phyloP scores from a whole-genome alignment of 2,888 invertebrate genomes.

The Gymnosoma rotundatum region DNA sequence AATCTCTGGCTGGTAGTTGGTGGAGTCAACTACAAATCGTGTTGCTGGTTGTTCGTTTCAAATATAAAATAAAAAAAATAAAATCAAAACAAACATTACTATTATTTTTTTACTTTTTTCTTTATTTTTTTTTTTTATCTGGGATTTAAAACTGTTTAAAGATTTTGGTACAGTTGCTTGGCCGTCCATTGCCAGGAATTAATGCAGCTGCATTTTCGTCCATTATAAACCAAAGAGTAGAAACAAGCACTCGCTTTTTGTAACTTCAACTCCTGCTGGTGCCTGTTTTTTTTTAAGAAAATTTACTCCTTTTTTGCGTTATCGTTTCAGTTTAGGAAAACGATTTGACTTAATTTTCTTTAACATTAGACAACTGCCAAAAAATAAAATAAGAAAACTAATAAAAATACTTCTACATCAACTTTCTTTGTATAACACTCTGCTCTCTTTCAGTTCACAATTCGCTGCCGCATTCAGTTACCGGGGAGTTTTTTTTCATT shows the following conservation, averaged over 20 bases:
- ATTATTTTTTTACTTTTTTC: constrained; percentile 15
- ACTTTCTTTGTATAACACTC: constrained; percentile 57
- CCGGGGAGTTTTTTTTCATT: constrained; percentile 34
- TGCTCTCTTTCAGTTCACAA: not conserved
- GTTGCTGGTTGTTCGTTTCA: constrained; percentile 71
- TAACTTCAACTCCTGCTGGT: constrained; percentile 59
- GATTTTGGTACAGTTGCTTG: constrained; percentile 68
- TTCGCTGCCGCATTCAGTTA: constrained; percentile 1
- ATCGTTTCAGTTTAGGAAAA: constrained; percentile 73
- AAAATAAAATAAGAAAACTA: constrained; percentile 10
- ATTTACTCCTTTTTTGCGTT: constrained; percentile 67
- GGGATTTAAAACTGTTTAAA: constrained; percentile 73
- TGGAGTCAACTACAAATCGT: constrained; percentile 77
- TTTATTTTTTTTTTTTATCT: not conserved
- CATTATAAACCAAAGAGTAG: not conserved
- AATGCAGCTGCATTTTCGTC: constrained; percentile 68
- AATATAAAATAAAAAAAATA: constrained; percentile 35
- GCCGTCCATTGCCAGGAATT: constrained; percentile 68
- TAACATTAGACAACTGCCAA: constrained; percentile 63
- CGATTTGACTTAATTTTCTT: constrained; percentile 80
- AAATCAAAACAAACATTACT: constrained; percentile 27
- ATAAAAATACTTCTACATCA: not conserved
- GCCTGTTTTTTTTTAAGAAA: constrained; percentile 31
- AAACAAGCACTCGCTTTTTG: constrained; percentile 14
- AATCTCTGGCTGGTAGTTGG: constrained; percentile 65